phyloP scores from a whole-genome alignment of 2,888 invertebrate genomes.

The Dendrolimus pini region DNA sequence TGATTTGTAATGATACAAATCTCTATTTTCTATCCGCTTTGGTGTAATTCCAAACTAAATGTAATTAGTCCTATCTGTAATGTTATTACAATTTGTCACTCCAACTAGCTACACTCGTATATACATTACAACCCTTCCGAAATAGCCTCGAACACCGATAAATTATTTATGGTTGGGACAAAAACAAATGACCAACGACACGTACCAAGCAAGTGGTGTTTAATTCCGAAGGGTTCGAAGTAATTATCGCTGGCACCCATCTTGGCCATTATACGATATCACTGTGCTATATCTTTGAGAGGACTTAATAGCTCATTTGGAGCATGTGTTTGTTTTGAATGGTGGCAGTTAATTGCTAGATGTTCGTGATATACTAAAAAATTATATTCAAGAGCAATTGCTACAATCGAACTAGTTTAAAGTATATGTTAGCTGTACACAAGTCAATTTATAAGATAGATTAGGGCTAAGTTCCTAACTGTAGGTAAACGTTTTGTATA shows the following conservation, averaged over 20 bases:
- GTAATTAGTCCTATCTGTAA: slow-evolving; percentile 7
- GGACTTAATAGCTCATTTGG: slow-evolving; percentile 38
- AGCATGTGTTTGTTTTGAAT: not conserved
- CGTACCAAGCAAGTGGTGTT: slow-evolving; percentile 9
- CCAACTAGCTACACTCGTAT: not conserved
- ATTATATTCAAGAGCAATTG: not conserved
- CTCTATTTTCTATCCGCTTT: too few species aligned
- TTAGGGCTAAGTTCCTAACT: not conserved
- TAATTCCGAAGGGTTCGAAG: slow-evolving; percentile 14
- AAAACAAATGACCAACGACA: slow-evolving; percentile 25
- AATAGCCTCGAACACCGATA: slow-evolving; percentile 5
- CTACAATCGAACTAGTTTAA: not conserved
- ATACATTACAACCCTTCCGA: slow-evolving; percentile 1
- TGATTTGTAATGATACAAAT: too few species aligned
- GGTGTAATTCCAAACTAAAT: too few species aligned
- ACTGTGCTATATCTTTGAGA: slow-evolving; percentile 27
- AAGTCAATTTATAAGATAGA: not conserved
- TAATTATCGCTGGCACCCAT: slow-evolving; percentile 47
- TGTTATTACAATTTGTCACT: not conserved
- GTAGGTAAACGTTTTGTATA: not conserved
- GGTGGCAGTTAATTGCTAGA: not conserved
- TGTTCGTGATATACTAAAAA: not conserved
- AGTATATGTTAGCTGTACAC: not conserved
- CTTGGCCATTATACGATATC: slow-evolving; percentile 41
- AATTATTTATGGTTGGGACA: not conserved